phyloP scores from a whole-genome alignment of 2,888 invertebrate genomes.

The Phania funesta region DNA sequence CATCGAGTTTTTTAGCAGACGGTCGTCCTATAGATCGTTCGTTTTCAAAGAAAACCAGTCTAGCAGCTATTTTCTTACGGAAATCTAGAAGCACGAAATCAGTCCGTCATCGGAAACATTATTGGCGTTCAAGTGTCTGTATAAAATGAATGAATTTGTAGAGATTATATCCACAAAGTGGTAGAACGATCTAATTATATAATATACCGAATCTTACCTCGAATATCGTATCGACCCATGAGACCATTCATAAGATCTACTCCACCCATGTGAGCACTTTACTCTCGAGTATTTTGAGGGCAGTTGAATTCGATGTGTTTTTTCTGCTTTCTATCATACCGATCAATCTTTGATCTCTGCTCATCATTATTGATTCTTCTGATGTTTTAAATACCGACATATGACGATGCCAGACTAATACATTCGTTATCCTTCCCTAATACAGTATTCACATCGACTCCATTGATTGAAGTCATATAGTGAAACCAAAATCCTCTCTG shows the following conservation, averaged over 20 bases:
- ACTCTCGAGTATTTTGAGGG: conserved; percentile 63
- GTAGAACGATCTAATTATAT: conserved; percentile 49
- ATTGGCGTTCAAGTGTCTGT: conserved; percentile 20
- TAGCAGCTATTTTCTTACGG: too few relatives aligned
- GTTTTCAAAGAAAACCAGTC: too few relatives aligned
- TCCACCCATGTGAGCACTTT: background rate
- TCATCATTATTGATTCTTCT: background rate
- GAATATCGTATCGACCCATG: conserved; percentile 18
- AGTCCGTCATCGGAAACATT: too few relatives aligned
- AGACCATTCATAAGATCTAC: background rate
- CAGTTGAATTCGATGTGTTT: background rate
- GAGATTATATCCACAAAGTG: conserved; percentile 65
- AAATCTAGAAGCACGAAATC: too few relatives aligned
- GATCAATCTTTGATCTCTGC: background rate
- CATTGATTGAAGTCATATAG: background rate
- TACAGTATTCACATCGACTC: conserved; percentile 51
- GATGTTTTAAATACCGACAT: conserved; percentile 19
- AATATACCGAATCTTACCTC: background rate
- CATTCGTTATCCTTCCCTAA: conserved; percentile 76
- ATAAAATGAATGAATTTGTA: conserved; percentile 68
- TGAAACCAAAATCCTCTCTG: background rate
- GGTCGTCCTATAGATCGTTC: too few relatives aligned
- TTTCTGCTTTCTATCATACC: background rate
- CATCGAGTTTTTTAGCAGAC: too few relatives aligned
- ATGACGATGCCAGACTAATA: conserved; percentile 75